Conservation (phyloP, 92 coral and sea anemone genomes). For the Palythoa grandis region DNA sequence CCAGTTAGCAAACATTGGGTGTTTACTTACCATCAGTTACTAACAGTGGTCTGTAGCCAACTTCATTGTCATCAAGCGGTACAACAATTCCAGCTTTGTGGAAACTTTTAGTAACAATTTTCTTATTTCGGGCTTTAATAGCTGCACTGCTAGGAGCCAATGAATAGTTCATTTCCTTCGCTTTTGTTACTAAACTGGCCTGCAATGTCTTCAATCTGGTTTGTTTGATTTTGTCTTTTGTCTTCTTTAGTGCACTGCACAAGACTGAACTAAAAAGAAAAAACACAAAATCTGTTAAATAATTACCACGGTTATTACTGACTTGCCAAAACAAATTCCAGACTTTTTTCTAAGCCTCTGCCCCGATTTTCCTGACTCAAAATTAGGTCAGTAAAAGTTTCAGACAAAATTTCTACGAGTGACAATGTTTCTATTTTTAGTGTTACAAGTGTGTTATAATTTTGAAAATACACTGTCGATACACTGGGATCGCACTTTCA, state of each 20-base stretch:
- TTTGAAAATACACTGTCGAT: no score
- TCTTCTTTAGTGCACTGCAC: slow-evolving; percentile 66
- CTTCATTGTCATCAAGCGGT: slow-evolving; percentile 88
- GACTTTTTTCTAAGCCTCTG: no score
- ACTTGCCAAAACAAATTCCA: no score
- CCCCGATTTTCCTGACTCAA: no score
- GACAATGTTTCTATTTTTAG: no score
- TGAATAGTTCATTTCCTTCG: slow-evolving; percentile 65
- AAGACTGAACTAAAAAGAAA: slow-evolving; percentile 51
- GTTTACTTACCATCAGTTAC: slow-evolving; percentile 85
- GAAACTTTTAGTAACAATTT: slow-evolving; percentile 84
- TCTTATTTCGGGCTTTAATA: slow-evolving; percentile 89
- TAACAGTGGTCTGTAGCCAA: slow-evolving; percentile 92
- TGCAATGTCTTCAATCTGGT: slow-evolving; percentile 72
- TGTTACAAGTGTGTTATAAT: no score
- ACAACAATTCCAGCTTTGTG: slow-evolving; percentile 98
- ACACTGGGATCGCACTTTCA: no score
- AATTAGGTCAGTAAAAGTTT: no score
- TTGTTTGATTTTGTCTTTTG: slow-evolving; percentile 68
- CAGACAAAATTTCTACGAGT: no score
- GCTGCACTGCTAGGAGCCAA: slow-evolving; percentile 67
- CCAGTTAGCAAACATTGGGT: neutral
- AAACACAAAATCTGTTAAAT: neutral
- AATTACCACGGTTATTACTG: no score
- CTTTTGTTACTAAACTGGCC: slow-evolving; percentile 62